phyloP scores from a whole-genome alignment of 2,797 vertebrate species.

The Agapornis canus region DNA sequence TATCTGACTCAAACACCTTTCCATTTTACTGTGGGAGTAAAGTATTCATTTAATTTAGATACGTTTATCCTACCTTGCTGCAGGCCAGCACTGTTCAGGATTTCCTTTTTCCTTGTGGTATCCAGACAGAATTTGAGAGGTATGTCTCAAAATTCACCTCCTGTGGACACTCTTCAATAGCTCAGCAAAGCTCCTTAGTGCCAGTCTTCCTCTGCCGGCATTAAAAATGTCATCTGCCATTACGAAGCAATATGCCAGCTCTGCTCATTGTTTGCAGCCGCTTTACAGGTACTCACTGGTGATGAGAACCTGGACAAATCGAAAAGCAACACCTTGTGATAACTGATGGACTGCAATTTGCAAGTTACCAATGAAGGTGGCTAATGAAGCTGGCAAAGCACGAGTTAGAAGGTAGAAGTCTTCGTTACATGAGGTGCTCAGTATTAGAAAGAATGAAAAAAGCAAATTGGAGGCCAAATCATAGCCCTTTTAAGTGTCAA shows the following conservation, averaged over 20 bases:
- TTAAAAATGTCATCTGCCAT: not conserved
- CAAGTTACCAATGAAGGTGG: not conserved
- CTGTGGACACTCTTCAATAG: not conserved
- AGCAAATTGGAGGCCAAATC: not conserved
- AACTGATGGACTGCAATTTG: not conserved
- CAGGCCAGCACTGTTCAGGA: not conserved
- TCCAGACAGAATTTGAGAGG: not conserved
- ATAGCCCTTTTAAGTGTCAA: not conserved
- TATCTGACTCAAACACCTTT: not conserved
- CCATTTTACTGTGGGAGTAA: not conserved
- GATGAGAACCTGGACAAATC: not conserved
- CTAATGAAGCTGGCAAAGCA: not conserved
- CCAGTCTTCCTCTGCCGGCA: not conserved
- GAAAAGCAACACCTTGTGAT: not conserved
- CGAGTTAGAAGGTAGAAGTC: not conserved
- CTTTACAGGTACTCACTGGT: rapidly evolving
- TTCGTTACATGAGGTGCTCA: not conserved
- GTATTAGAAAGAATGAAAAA: not conserved
- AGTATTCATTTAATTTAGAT: not conserved
- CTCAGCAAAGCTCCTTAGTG: not conserved
- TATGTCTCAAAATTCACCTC: not conserved
- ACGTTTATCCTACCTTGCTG: not conserved
- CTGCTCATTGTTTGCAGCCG: not conserved
- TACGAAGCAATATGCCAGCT: rapidly evolving
- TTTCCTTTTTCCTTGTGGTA: not conserved